A percentile compares a stretch with the other conserved stretches of the same genome.
Evolutionary conservation across 2,888 invertebrate species (phyloP).

Genomic region (Protodeltote pygarga): DNA sequence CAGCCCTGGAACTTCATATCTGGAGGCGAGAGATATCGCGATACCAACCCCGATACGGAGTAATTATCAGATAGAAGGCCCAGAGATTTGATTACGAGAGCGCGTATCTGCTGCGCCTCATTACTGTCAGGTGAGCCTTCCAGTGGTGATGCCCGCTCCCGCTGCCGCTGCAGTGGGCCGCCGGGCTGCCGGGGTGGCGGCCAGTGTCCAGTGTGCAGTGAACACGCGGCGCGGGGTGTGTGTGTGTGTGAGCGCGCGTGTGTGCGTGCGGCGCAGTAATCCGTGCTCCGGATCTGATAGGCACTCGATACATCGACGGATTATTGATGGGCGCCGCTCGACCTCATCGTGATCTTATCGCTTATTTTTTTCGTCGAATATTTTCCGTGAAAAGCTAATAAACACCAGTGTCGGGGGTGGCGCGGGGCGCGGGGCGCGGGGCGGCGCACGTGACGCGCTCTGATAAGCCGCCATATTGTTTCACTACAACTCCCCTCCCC

Average conservation of each 20-base stretch:
- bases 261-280: constrained; percentile 33
- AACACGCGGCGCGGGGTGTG: constrained; percentile 5
- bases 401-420: constrained; percentile 46
- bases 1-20: constrained; percentile 57
- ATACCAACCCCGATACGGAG: constrained; percentile 78
- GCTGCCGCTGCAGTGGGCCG: constrained; percentile 13
- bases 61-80: constrained; percentile 83
- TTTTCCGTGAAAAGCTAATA: constrained; percentile 82
- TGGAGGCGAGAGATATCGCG: constrained; percentile 71
- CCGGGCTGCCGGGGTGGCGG: neutral
- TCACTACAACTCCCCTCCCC: constrained; percentile 53
- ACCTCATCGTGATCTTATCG: constrained; percentile 81
- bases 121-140: constrained; percentile 55
- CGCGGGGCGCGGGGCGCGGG: constrained; percentile 46
- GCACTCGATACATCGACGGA: constrained; percentile 64
- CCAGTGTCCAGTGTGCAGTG: constrained; percentile 15
- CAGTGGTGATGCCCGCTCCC: constrained; percentile 19
- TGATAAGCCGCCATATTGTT: constrained; percentile 82
- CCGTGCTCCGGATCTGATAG: constrained; percentile 58
- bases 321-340: constrained; percentile 81
- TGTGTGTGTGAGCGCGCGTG: constrained; percentile 7
- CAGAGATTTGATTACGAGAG: constrained; percentile 82
- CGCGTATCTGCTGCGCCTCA: constrained; percentile 67
- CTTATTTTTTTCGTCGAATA: constrained; percentile 80
- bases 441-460: constrained; percentile 67